A percentile compares a stretch with the other conserved stretches of the same genome.
These are phyloP conservation scores for Oryzias sinensis DNA, from an alignment of 2,797 vertebrate species.

Conservation along the genomic window DNA sequence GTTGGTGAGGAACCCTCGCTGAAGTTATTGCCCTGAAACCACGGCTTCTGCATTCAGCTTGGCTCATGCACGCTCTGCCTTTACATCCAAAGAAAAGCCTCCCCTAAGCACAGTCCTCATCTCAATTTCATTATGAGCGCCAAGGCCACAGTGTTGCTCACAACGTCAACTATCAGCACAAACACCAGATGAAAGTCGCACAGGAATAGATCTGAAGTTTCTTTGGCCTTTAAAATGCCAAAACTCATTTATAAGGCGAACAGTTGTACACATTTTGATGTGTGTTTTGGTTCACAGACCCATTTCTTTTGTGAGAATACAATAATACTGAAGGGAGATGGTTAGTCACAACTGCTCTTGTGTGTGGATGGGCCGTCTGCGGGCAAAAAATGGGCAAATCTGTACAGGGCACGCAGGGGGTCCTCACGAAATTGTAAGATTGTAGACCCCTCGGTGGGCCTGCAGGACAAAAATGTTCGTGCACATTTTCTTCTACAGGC, in stretches of 20 bases:
- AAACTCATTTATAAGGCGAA: neutral
- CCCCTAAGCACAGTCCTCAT: neutral
- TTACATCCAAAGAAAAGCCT: neutral
- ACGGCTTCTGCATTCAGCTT: neutral
- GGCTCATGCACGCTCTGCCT: neutral
- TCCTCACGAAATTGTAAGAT: no score
- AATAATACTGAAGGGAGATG: no score
- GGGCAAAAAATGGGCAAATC: no score
- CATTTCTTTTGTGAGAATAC: no score
- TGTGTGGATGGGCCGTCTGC: no score
- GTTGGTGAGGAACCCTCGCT: no score
- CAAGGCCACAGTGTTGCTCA: conserved; percentile 5
- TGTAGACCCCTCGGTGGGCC: no score
- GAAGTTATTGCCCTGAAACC: neutral
- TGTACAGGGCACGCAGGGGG: no score
- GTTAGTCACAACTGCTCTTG: no score
- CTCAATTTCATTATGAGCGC: neutral
- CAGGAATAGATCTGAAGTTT: neutral
- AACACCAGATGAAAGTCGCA: neutral
- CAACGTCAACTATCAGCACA: neutral
- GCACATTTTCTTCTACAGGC: no score
- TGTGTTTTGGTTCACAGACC: no score
- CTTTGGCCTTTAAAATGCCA: conserved; percentile 1
- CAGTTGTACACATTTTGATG: neutral
- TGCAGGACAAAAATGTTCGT: no score